A percentile compares a stretch with the other conserved stretches of the same genome.
These are phyloP conservation scores for Plodia interpunctella DNA, from an alignment of 1,140 invertebrate species.

Conservation along the genomic window DNA sequence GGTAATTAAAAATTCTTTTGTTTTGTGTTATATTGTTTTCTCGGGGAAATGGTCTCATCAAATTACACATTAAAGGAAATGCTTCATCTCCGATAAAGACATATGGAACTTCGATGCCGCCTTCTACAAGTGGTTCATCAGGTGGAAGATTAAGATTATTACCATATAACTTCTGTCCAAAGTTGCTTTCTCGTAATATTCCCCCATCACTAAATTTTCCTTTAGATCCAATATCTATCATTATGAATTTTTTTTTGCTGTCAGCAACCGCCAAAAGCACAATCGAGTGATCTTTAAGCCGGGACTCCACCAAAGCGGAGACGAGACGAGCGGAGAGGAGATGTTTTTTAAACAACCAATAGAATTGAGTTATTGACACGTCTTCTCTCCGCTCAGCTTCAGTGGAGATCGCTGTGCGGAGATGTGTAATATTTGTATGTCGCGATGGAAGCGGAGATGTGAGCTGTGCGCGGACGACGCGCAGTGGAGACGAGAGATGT, in stretches of 20 bases:
- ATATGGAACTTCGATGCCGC: constrained; percentile 15
- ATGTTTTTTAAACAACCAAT: too few species aligned
- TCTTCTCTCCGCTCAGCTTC: too few species aligned
- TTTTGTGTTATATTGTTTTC: constrained; percentile 19
- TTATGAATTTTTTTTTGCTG: constrained; percentile 65
- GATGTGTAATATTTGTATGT: too few species aligned
- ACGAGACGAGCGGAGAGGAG: too few species aligned
- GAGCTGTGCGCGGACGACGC: too few species aligned
- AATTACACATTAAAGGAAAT: constrained; percentile 48
- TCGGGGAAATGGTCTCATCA: constrained; percentile 48
- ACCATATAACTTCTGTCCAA: constrained; percentile 15
- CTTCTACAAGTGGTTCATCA: constrained; percentile 14
- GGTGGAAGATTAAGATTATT: constrained; percentile 14
- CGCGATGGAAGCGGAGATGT: too few species aligned
- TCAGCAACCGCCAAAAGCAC: constrained; percentile 70
- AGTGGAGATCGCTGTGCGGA: too few species aligned
- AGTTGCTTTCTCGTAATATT: constrained; percentile 30
- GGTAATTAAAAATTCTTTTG: too few species aligned
- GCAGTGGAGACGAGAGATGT: too few species aligned
- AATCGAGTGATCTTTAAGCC: constrained; percentile 55
- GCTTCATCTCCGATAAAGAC: too few species aligned
- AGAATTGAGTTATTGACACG: too few species aligned
- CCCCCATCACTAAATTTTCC: constrained; percentile 57
- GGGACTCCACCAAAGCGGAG: too few species aligned
- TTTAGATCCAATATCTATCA: constrained; percentile 65